Conservation (phyloP, 2,888 invertebrate genomes). For the Rhamphomyia laevipes region DNA sequence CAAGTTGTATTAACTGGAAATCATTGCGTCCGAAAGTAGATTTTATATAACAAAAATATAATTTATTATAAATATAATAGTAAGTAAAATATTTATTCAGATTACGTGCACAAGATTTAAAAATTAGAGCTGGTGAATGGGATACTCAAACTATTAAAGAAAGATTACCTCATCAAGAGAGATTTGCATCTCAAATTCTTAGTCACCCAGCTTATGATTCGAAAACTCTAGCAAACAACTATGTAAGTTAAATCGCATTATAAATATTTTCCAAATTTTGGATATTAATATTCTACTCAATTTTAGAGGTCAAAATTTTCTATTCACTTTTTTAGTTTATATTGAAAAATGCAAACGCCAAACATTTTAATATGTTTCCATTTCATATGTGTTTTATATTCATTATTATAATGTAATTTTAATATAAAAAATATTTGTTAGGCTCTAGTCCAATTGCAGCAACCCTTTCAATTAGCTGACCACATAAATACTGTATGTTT, state of each 20-base stretch:
- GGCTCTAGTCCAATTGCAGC: conserved; percentile 53
- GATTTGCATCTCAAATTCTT: conserved; percentile 38
- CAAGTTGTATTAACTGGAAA: conserved; percentile 66
- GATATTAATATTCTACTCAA: no score
- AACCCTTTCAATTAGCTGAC: conserved; percentile 44
- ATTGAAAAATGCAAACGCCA: no score
- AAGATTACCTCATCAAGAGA: conserved; percentile 56
- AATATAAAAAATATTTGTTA: conserved; percentile 49
- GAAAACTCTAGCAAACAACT: conserved; percentile 50
- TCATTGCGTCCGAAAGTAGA: conserved; percentile 49
- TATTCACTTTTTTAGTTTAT: no score
- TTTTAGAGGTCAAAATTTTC: no score
- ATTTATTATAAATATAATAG: no score
- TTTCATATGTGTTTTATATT: no score
- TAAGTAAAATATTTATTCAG: background rate
- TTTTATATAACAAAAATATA: no score
- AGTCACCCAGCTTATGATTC: conserved; percentile 42
- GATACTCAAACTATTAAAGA: conserved; percentile 64
- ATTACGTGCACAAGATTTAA: conserved; percentile 20
- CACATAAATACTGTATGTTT: conserved; percentile 62
- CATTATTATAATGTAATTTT: no score
- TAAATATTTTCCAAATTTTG: no score
- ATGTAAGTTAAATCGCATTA: conserved; percentile 19
- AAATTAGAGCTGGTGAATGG: conserved; percentile 68
- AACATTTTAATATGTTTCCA: no score